A percentile compares a stretch with the other conserved stretches of the same genome.
Evolutionary conservation across 2,797 vertebrate genomes (phyloP).

Genomic region (Dryobates pubescens): DNA sequence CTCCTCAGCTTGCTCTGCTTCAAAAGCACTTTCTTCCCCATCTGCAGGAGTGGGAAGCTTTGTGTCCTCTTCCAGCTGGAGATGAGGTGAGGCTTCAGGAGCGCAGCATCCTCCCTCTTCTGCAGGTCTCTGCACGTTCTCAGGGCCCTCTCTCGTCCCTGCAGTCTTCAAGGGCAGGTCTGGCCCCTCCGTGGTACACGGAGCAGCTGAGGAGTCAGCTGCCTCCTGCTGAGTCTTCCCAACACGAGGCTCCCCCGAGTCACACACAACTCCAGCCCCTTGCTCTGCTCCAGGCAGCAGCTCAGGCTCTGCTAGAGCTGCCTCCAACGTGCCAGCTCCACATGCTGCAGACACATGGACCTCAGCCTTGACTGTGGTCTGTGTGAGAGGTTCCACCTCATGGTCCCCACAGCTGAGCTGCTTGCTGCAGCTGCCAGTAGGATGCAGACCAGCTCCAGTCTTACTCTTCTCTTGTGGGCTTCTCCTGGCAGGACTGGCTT

Average conservation of each 20-base stretch:
- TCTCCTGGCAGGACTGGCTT: not conserved
- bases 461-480: fast-evolving
- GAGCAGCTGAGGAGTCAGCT: not conserved
- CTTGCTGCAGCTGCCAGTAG: fast-evolving
- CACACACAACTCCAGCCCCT: not conserved
- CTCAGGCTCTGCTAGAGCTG: fast-evolving
- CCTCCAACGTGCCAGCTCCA: not conserved
- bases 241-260: not conserved
- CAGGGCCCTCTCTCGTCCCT: not conserved
- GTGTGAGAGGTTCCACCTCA: fast-evolving
- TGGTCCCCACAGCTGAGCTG: fast-evolving
- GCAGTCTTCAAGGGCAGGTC: not conserved
- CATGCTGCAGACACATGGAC: constrained; percentile 23
- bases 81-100: not conserved
- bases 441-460: not conserved
- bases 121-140: not conserved
- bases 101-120: not conserved
- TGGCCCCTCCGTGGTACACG: fast-evolving
- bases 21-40: not conserved
- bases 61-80: not conserved
- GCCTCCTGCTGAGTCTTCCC: not conserved
- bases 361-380: not conserved
- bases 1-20: not conserved
- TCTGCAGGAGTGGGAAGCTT: not conserved
- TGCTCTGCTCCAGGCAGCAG: not conserved